Evolutionary conservation across 2,888 invertebrate species (phyloP).

Genomic region (Agrotis segetum): DNA sequence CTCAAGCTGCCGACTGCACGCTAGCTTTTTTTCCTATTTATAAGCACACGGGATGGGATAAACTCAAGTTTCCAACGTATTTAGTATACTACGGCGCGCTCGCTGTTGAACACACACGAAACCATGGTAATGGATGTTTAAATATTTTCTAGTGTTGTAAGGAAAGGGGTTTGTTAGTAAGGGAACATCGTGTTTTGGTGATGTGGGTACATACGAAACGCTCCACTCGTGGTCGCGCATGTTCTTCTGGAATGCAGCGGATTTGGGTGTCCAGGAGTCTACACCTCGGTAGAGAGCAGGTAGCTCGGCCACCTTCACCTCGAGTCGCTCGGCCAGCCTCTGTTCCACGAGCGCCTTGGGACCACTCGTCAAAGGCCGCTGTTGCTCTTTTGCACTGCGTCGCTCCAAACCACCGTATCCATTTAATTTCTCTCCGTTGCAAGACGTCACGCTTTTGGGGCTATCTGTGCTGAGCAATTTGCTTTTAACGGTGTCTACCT

Average conservation of each 20-base stretch:
- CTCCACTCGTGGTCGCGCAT: constrained; percentile 91
- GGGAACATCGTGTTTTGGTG: constrained; percentile 49
- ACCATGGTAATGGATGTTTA: constrained; percentile 44
- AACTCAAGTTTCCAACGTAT: constrained; percentile 56
- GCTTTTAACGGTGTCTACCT: constrained; percentile 88
- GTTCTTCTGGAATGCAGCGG: constrained; percentile 89
- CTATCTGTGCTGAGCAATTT: constrained; percentile 89
- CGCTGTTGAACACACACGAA: constrained; percentile 61
- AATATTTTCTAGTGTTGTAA: constrained; percentile 37
- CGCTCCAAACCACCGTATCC: constrained; percentile 82
- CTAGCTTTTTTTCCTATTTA: constrained; percentile 72
- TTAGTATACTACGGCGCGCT: constrained; percentile 52
- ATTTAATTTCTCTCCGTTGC: constrained; percentile 87
- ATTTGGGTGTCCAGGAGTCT: constrained; percentile 95
- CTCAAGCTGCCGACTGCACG: constrained; percentile 67
- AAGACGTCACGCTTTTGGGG: constrained; percentile 88
- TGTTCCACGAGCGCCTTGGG: constrained; percentile 86
- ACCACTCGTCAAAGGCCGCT: constrained; percentile 84
- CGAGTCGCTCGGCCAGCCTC: constrained; percentile 88
- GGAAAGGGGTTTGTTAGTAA: constrained; percentile 74
- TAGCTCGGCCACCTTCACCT: constrained; percentile 90
- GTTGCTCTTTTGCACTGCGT: constrained; percentile 81
- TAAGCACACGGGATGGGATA: constrained; percentile 62
- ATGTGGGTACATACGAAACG: constrained; percentile 88
- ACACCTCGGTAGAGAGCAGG: constrained; percentile 94